These are phyloP conservation scores for Chromoteleia sp. DNA, from an alignment of 2,888 invertebrate genomes.

Conservation along the genomic window DNA sequence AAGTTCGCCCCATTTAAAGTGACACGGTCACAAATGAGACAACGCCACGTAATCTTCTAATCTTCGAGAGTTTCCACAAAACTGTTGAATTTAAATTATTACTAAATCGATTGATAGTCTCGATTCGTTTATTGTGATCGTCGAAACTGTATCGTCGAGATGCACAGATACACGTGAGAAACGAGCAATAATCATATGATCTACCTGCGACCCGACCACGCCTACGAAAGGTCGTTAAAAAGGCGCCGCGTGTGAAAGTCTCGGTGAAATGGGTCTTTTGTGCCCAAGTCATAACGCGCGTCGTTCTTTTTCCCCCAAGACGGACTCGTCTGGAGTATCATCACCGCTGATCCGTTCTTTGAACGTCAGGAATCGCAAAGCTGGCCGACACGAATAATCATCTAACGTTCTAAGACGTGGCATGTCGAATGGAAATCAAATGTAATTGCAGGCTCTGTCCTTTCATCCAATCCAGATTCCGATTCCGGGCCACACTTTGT, in stretches of 20 bases:
- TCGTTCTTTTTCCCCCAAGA: conserved; percentile 60
- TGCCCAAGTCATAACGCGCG: conserved; percentile 74
- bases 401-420: conserved; percentile 60
- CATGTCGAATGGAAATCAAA: conserved; percentile 62
- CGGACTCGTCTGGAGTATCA: conserved; percentile 32
- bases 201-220: conserved; percentile 77
- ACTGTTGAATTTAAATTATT: conserved; percentile 39
- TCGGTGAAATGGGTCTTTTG: conserved; percentile 75
- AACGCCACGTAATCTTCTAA: conserved; percentile 34
- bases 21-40: conserved; percentile 42
- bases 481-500: conserved; percentile 5
- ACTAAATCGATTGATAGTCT: conserved; percentile 17
- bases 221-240: conserved; percentile 73
- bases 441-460: conserved; percentile 57
- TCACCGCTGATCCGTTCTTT: conserved; percentile 7
- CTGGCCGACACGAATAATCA: conserved; percentile 29
- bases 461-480: conserved; percentile 23
- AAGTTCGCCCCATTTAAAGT: conserved; percentile 36
- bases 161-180: conserved; percentile 65
- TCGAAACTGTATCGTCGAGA: conserved; percentile 62
- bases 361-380: conserved; percentile 33
- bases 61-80: conserved; percentile 32
- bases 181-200: conserved; percentile 67
- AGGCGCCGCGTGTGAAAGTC: conserved; percentile 77
- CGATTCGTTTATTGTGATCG: conserved; percentile 30